These are phyloP conservation scores for Melanotaenia nigrans DNA, from an alignment of 2,797 vertebrate species.

Conservation along the genomic window DNA sequence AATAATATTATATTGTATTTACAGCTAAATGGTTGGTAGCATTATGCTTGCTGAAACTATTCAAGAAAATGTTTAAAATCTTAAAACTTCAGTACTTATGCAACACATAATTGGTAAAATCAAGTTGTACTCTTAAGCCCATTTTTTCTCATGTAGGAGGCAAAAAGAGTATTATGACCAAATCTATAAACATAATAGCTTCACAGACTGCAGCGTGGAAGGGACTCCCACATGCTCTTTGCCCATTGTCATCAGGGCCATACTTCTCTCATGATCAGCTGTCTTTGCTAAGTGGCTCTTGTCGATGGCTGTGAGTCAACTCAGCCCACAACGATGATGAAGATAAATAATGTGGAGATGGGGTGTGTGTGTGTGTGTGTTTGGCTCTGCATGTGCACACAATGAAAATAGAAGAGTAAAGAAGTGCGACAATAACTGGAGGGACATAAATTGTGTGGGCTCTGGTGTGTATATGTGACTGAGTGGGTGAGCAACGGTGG, in stretches of 20 bases:
- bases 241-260: conserved; percentile 63
- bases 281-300: conserved; percentile 76
- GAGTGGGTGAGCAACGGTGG: conserved; percentile 67
- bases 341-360: conserved; percentile 76
- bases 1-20: neutral
- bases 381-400: conserved; percentile 7
- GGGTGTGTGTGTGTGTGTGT: conserved; percentile 12
- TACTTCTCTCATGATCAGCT: conserved; percentile 73
- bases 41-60: neutral
- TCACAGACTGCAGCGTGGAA: conserved; percentile 48
- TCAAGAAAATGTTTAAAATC: conserved; percentile 3
- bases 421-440: conserved; percentile 47
- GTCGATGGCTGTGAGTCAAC: conserved; percentile 76
- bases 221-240: conserved; percentile 60
- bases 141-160: conserved; percentile 37
- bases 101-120: neutral
- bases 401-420: conserved; percentile 39
- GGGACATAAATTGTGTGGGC: conserved; percentile 69
- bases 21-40: neutral
- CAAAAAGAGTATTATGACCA: conserved; percentile 7
- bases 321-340: conserved; percentile 69
- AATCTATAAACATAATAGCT: conserved; percentile 54
- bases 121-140: neutral
- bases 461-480: conserved; percentile 53
- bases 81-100: neutral